Evolutionary conservation across 92 coral and sea anemone genomes (phyloP).

Genomic region (Chrysogorgia sp.): DNA sequence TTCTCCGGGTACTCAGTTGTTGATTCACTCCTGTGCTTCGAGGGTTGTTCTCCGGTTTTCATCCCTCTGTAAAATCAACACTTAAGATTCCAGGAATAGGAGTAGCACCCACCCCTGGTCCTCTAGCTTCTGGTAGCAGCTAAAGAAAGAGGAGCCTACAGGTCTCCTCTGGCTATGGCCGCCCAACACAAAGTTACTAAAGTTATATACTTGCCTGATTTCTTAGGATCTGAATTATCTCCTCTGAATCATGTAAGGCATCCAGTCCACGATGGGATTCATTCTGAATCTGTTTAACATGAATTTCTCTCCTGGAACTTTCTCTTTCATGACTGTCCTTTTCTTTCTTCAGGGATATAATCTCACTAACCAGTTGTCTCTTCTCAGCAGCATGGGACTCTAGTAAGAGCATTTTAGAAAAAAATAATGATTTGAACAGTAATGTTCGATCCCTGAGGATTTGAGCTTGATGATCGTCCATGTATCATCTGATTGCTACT

Average conservation of each 20-base stretch:
- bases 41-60: too few relatives aligned
- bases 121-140: too few relatives aligned
- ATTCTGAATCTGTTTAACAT: constrained; percentile 81
- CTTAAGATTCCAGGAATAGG: not conserved
- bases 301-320: constrained; percentile 80
- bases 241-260: constrained; percentile 88
- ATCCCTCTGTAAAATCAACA: too few relatives aligned
- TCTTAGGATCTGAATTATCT: constrained; percentile 75
- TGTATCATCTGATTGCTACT: too few relatives aligned
- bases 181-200: too few relatives aligned
- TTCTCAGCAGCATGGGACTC: constrained; percentile 91
- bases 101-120: too few relatives aligned
- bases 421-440: not conserved
- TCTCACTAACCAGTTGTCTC: constrained; percentile 90
- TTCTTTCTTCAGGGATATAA: constrained; percentile 86
- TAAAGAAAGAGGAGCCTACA: too few relatives aligned
- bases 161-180: too few relatives aligned
- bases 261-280: constrained; percentile 90
- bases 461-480: too few relatives aligned
- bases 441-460: too few relatives aligned
- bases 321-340: constrained; percentile 81
- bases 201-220: constrained; percentile 61
- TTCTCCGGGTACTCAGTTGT: too few relatives aligned
- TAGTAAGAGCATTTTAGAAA: constrained; percentile 24
- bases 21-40: too few relatives aligned